A percentile compares a stretch with the other conserved stretches of the same genome.
Evolutionary conservation across 2,888 invertebrate species (phyloP).

Genomic region (Sympetrum striolatum): DNA sequence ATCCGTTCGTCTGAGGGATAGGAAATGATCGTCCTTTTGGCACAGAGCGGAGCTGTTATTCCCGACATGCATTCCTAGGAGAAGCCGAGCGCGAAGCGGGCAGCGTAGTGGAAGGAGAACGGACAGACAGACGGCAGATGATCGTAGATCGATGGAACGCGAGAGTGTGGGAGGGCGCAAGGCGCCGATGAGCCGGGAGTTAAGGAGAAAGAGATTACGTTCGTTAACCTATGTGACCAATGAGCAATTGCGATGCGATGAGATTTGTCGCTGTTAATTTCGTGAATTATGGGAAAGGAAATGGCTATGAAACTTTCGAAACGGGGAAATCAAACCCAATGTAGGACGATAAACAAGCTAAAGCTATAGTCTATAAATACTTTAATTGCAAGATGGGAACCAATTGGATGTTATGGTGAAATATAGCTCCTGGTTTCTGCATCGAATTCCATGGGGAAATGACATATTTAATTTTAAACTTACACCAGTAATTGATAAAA

Average conservation of each 20-base stretch:
- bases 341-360: no score
- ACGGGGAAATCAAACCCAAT: no score
- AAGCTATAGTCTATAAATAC: no score
- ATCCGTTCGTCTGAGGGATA: not conserved
- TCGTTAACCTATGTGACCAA: not conserved
- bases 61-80: not conserved
- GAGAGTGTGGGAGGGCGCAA: not conserved
- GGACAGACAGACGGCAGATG: not conserved
- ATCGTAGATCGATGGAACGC: not conserved
- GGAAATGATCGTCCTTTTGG: not conserved
- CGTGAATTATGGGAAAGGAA: no score
- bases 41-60: not conserved
- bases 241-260: not conserved
- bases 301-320: no score
- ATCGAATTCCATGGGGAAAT: no score
- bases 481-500: no score
- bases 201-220: not conserved
- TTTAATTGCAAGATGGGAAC: no score
- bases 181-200: not conserved
- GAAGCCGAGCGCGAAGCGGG: conserved; percentile 20
- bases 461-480: no score
- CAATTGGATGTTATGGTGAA: no score
- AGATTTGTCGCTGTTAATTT: not conserved
- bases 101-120: conserved; percentile 5
- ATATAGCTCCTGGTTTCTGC: no score